phyloP scores from a whole-genome alignment of 2,888 invertebrate genomes.

The Disparrhopalites patrizii region DNA sequence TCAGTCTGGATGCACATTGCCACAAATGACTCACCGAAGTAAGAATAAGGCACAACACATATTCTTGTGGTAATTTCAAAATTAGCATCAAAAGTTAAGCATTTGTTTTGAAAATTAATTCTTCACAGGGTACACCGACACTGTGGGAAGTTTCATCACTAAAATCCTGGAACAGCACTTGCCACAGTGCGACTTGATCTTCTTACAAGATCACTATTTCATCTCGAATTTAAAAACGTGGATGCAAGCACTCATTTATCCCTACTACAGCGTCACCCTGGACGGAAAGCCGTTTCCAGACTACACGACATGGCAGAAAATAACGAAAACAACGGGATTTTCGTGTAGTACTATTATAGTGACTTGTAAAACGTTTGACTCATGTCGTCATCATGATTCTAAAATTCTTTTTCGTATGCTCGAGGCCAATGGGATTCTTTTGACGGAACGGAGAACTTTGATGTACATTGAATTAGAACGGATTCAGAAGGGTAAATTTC shows the following conservation, averaged over 20 bases:
- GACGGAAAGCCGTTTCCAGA: neutral
- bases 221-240: neutral
- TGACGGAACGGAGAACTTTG: neutral
- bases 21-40: neutral
- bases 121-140: neutral
- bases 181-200: neutral
- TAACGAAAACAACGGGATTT: constrained; percentile 3
- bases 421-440: neutral
- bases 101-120: neutral
- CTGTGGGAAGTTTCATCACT: neutral
- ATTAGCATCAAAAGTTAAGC: neutral
- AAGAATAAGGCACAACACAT: too few relatives aligned
- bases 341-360: neutral
- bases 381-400: neutral
- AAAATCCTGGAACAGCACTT: neutral
- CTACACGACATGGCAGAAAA: neutral
- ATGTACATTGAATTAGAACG: neutral
- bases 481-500: neutral
- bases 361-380: neutral
- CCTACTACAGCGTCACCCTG: neutral
- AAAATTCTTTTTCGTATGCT: neutral
- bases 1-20: too few relatives aligned
- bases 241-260: neutral
- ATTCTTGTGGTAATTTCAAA: too few relatives aligned
- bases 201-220: neutral